Evolutionary conservation across 2,113 vertebrate species (phyloP).

Genomic region (Chaenogobius annularis): DNA sequence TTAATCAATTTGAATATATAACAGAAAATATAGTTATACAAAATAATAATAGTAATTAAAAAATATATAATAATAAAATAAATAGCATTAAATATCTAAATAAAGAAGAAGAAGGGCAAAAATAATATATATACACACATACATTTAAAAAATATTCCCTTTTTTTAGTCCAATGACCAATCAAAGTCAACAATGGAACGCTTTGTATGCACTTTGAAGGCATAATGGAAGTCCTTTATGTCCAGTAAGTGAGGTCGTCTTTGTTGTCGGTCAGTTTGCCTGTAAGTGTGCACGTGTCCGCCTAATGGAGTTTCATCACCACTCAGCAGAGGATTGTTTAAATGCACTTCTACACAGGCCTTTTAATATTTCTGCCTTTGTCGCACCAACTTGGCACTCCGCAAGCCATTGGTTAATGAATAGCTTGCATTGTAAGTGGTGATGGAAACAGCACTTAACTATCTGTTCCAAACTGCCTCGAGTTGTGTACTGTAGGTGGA

Average conservation of each 20-base stretch:
- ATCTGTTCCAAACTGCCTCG: constrained; percentile 33
- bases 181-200: constrained; percentile 67
- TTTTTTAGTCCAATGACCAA: constrained; percentile 47
- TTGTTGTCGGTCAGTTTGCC: constrained; percentile 32
- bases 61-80: too few relatives aligned
- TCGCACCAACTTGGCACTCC: constrained; percentile 41
- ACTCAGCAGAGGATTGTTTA: constrained; percentile 50
- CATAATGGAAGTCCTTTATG: constrained; percentile 53
- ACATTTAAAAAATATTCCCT: constrained; percentile 2
- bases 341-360: constrained; percentile 32
- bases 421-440: constrained; percentile 37
- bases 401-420: constrained; percentile 55
- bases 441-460: constrained; percentile 28
- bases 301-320: constrained; percentile 60
- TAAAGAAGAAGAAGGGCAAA: too few relatives aligned
- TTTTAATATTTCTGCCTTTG: constrained; percentile 46
- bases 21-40: too few relatives aligned
- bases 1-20: too few relatives aligned
- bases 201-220: constrained; percentile 59
- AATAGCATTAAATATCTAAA: too few relatives aligned
- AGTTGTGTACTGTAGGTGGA: constrained; percentile 18
- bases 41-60: too few relatives aligned
- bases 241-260: constrained; percentile 50
- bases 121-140: too few relatives aligned
- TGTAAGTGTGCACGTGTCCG: constrained; percentile 36